These are phyloP conservation scores for Oxygymnocypris stewartii DNA, from an alignment of 2,113 vertebrate genomes.

Conservation along the genomic window DNA sequence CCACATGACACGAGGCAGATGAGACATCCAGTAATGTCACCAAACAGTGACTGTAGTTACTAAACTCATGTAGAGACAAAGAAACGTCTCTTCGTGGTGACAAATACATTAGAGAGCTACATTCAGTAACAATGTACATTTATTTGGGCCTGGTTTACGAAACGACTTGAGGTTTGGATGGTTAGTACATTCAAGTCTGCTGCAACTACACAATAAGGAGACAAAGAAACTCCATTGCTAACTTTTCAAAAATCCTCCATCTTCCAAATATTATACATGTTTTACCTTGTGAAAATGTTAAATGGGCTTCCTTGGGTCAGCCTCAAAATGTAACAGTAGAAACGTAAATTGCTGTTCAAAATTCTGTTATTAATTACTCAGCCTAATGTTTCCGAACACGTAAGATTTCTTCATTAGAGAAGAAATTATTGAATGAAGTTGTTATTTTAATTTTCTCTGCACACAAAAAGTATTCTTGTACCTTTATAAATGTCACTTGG, in stretches of 20 bases:
- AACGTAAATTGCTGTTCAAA: neutral
- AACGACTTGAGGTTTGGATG: neutral
- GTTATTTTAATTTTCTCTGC: no score
- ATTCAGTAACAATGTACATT: neutral
- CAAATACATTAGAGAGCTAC: conserved; percentile 1
- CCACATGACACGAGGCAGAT: conserved; percentile 22
- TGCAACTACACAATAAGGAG: neutral
- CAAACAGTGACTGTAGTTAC: conserved; percentile 15
- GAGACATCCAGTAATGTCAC: conserved; percentile 18
- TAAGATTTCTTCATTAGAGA: no score
- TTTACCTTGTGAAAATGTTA: neutral
- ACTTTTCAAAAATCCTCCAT: neutral
- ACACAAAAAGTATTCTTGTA: no score
- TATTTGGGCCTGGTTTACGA: neutral
- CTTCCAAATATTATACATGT: neutral
- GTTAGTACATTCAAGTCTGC: neutral
- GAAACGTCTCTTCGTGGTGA: conserved; percentile 5
- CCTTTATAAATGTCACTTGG: no score
- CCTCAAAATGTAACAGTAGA: neutral
- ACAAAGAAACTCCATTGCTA: neutral
- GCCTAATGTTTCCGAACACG: no score
- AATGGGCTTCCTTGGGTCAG: neutral
- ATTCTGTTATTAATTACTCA: no score
- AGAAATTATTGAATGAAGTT: no score
- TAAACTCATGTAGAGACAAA: conserved; percentile 20